Evolutionary conservation across 2,797 vertebrate species (phyloP).

Genomic region (Channa striata): DNA sequence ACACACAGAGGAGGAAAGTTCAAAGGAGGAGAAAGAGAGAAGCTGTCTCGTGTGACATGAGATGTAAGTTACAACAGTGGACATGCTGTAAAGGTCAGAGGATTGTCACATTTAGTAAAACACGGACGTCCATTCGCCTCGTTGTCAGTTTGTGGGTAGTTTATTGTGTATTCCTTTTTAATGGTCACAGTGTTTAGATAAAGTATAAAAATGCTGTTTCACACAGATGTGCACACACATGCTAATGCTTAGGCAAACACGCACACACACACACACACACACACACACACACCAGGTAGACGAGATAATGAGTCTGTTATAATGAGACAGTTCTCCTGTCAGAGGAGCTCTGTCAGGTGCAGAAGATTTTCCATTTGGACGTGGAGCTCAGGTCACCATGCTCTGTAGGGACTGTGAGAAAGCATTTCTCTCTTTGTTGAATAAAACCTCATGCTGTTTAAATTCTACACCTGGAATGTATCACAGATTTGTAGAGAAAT

Average conservation of each 20-base stretch:
- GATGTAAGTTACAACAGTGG: conserved; percentile 22
- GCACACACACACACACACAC: conserved; percentile 9
- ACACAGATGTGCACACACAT: conserved; percentile 28
- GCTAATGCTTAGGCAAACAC: conserved; percentile 19
- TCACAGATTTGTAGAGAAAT: conserved; percentile 29
- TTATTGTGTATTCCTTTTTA: conserved; percentile 26
- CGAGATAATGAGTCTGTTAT: conserved; percentile 70
- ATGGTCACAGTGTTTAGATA: conserved; percentile 36
- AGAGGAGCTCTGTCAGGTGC: conserved; percentile 71
- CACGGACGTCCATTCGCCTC: conserved; percentile 10
- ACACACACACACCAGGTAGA: conserved; percentile 23
- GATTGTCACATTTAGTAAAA: conserved; percentile 44
- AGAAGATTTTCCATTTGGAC: conserved; percentile 66
- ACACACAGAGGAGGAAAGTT: conserved; percentile 32
- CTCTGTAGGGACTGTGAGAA: conserved; percentile 45
- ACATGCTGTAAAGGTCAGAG: conserved; percentile 50
- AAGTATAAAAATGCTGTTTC: conserved; percentile 55
- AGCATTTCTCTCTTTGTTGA: conserved; percentile 27
- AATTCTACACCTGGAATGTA: conserved; percentile 45
- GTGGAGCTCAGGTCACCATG: conserved; percentile 31
- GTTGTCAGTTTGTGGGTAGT: conserved; percentile 23
- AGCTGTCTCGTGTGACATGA: conserved; percentile 20
- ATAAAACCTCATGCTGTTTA: conserved; percentile 45
- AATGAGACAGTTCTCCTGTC: conserved; percentile 71
- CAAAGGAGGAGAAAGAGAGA: conserved; percentile 21